Conservation (phyloP, 2,113 vertebrate species). For the Kryptolebias marmoratus region DNA sequence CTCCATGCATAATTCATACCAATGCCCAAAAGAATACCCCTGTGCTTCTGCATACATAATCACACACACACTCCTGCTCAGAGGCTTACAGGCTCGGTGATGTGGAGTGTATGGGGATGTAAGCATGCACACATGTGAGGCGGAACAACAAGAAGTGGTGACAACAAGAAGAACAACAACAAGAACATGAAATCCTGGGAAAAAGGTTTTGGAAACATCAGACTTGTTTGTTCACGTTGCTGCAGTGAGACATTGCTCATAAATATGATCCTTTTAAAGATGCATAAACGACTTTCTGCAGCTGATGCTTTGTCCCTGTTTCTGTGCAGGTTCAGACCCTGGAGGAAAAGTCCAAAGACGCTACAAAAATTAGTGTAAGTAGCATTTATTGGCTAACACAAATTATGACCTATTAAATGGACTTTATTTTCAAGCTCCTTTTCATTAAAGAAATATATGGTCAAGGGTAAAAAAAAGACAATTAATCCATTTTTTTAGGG, state of each 20-base stretch:
- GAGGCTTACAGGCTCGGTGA: constrained; percentile 10
- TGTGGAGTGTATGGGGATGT: constrained; percentile 7
- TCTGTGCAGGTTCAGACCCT: constrained; percentile 83
- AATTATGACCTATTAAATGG: not conserved
- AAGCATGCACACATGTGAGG: constrained; percentile 6
- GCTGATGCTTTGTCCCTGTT: constrained; percentile 12
- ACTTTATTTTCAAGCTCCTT: too few relatives aligned
- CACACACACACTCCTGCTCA: constrained; percentile 33
- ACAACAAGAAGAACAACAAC: constrained; percentile 7
- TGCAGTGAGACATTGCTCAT: not conserved
- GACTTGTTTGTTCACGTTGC: constrained; percentile 1
- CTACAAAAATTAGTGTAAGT: constrained; percentile 97
- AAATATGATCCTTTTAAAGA: not conserved
- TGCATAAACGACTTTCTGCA: not conserved
- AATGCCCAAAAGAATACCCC: constrained; percentile 67
- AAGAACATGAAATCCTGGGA: constrained; percentile 5
- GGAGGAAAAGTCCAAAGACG: constrained; percentile 87
- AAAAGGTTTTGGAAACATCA: constrained; percentile 21
- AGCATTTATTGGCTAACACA: not conserved
- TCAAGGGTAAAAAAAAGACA: too few relatives aligned
- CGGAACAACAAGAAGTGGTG: constrained; percentile 1
- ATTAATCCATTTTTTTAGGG: too few relatives aligned
- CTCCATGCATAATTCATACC: constrained; percentile 75
- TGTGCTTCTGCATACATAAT: constrained; percentile 48
- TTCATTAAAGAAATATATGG: too few relatives aligned